Evolutionary conservation across 2,113 vertebrate genomes (phyloP).

Genomic region (Zosterops borbonicus): DNA sequence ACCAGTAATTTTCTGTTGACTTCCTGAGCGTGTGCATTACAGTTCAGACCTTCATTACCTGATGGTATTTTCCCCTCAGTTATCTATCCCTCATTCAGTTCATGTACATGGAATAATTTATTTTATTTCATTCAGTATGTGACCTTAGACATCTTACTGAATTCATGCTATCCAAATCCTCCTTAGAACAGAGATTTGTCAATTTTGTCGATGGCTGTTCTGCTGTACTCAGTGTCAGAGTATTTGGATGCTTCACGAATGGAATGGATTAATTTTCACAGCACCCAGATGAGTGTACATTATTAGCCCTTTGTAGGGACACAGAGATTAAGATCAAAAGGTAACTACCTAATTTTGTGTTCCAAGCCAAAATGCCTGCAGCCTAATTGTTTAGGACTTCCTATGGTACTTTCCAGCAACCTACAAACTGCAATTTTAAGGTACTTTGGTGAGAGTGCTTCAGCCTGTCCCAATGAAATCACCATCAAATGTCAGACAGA

Average conservation of each 20-base stretch:
- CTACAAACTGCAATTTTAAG: background rate
- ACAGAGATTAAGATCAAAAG: conserved; percentile 9
- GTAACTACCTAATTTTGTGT: conserved; percentile 22
- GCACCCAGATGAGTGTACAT: background rate
- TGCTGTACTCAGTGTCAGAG: background rate
- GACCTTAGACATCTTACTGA: conserved; percentile 13
- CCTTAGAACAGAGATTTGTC: background rate
- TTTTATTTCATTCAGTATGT: background rate
- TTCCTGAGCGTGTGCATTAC: background rate
- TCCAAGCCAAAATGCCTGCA: background rate
- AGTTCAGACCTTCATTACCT: background rate
- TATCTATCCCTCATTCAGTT: background rate
- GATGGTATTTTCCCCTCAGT: background rate
- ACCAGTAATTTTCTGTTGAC: background rate
- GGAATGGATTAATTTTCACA: conserved; percentile 35
- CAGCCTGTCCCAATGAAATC: background rate
- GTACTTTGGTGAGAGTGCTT: background rate
- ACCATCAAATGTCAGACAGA: accelerated
- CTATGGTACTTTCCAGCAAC: background rate
- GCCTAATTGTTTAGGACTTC: background rate
- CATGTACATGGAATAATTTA: background rate
- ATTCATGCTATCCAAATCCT: background rate
- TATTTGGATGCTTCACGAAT: background rate
- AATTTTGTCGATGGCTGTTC: conserved; percentile 12
- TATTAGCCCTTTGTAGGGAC: background rate